Conservation (phyloP, 92 coral and sea anemone species). For the Heteractis magnifica region DNA sequence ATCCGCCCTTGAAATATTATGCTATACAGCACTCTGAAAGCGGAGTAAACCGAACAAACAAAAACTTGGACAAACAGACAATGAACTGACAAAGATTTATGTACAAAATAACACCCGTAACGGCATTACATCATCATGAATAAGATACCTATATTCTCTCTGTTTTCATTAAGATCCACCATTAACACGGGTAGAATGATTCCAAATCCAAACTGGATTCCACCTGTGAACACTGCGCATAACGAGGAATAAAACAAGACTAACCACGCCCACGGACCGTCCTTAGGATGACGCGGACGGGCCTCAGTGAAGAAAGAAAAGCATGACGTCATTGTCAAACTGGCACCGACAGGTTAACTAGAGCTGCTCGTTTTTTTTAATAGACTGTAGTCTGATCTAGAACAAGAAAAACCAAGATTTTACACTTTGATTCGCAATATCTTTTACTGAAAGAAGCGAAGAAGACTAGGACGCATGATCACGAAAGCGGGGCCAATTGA, state of each 20-base stretch:
- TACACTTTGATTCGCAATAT: no score
- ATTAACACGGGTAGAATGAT: constrained; percentile 22
- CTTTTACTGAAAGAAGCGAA: no score
- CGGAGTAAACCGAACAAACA: no score
- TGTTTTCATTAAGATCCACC: constrained; percentile 8
- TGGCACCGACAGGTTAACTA: not conserved
- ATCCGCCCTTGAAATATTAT: no score
- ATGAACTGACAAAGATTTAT: not conserved
- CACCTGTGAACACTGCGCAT: not conserved
- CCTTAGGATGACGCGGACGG: constrained; percentile 18
- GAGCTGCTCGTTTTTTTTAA: not conserved
- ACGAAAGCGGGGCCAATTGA: no score
- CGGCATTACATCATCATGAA: not conserved
- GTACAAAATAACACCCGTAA: not conserved
- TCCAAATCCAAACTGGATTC: constrained; percentile 23
- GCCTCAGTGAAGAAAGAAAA: not conserved
- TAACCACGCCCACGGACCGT: constrained; percentile 37
- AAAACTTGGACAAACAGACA: not conserved
- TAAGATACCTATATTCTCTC: constrained; percentile 26
- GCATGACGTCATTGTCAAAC: not conserved
- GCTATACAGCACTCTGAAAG: no score
- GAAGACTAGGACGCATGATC: no score
- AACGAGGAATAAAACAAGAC: not conserved
- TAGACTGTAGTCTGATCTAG: not conserved
- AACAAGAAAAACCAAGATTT: not conserved